Base-by-base conservation (phyloP, 2,888 invertebrate genomes). In the Nemotelus pantherinus region DNA sequence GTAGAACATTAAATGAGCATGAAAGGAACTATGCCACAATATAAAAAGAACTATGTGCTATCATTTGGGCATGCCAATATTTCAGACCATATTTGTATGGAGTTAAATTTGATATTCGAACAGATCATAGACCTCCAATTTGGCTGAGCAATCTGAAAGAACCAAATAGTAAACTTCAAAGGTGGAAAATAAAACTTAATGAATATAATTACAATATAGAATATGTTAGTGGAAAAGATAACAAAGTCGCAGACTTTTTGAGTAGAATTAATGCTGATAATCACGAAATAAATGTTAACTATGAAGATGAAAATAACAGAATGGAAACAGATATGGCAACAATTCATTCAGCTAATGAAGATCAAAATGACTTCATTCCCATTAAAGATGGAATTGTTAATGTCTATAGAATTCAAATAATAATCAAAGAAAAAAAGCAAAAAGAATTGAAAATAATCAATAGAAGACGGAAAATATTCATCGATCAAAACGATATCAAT, bases 71-170 rank as follows among this genome's bases (percentile, higher is more conserved):
- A 7, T 57, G 71, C 7, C 77, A 80, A 67, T 80, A 80, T 77
- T 81, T 81, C 47, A 57, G 74, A 6, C 77, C 80, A 10, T 79
- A 80, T 44, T 44, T 79, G 39, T 79, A 70, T 65, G 80, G 78
- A 4, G 71, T 57, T 39, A 78, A 77, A 67, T 80, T 78, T 64
- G 44, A 64, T 5, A 58, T 81, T 2, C 60, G 68, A 6, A 81
- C 79, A 2, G 79, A 81, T 48, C 81, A 82, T 25, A 48, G 68
- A 10, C 53, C 68, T 4, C 41, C 50, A 25, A 39, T n/a, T 3
- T 68, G 50, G 68, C 41, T 68, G 5, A 39, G 39, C 3, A 68
- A 10, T 6, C 41, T 68, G 6, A 68, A 53, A 53, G 68, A 68
- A 68, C 68, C 48, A 48, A 68, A 68, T 44, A 50, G 39, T 50